Conservation (phyloP, 2,888 invertebrate species). For the Acleris laterana region DNA sequence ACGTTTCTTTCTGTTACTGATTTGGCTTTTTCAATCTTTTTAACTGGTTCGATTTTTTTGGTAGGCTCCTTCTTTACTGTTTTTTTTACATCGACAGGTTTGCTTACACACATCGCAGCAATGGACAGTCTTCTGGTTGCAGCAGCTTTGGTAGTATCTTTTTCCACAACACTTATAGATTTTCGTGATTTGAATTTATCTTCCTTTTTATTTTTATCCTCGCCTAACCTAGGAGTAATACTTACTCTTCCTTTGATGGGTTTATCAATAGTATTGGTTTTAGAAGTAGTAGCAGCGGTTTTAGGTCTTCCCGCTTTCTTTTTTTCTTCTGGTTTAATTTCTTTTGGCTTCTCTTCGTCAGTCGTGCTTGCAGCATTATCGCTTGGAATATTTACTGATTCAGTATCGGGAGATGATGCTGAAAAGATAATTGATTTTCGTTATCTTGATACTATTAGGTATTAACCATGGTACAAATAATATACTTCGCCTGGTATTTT, state of each 20-base stretch:
- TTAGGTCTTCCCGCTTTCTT: constrained; percentile 18
- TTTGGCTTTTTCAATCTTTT: constrained; percentile 24
- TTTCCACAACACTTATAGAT: constrained; percentile 29
- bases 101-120: constrained; percentile 16
- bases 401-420: constrained; percentile 66
- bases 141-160: constrained; percentile 10
- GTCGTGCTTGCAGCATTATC: constrained; percentile 50
- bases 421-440: constrained; percentile 31
- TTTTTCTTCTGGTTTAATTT: constrained; percentile 5
- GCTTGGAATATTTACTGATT: constrained; percentile 55
- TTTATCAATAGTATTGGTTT: constrained; percentile 9
- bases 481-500: no score
- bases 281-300: constrained; percentile 38
- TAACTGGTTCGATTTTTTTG: constrained; percentile 25
- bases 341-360: constrained; percentile 40
- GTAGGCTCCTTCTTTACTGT: constrained; percentile 15
- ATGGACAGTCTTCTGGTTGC: constrained; percentile 21
- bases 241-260: constrained; percentile 21
- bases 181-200: constrained; percentile 13
- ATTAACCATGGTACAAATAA: no score
- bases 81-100: constrained; percentile 19
- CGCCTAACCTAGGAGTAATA: constrained; percentile 8
- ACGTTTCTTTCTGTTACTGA: constrained; percentile 3
- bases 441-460: neutral
- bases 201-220: constrained; percentile 25